phyloP scores from a whole-genome alignment of 2,113 vertebrate species.

The Cebus imitator region DNA sequence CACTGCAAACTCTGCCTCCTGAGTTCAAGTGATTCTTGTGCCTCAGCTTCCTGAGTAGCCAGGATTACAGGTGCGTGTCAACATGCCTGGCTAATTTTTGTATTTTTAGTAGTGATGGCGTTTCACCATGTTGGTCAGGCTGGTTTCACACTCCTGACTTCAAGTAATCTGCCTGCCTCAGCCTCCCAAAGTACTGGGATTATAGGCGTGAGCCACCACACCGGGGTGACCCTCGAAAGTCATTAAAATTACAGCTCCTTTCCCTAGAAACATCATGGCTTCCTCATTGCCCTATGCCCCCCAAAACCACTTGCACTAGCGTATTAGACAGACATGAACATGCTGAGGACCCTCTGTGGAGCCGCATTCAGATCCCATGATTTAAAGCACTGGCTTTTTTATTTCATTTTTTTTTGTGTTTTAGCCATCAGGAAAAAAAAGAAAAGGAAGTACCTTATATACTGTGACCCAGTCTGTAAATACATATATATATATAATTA shows the following conservation, averaged over 20 bases:
- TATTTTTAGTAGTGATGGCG: too few species aligned
- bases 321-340: background rate
- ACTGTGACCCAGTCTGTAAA: background rate
- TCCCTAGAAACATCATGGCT: background rate
- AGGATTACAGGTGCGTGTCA: too few species aligned
- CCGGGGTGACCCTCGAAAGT: background rate
- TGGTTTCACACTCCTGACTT: too few species aligned
- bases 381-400: background rate
- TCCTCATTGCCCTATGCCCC: background rate
- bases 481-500: background rate
- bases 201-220: too few species aligned
- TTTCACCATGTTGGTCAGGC: too few species aligned
- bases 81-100: too few species aligned
- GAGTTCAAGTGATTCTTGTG: too few species aligned
- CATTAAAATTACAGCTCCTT: background rate
- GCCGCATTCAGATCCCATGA: background rate
- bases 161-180: too few species aligned
- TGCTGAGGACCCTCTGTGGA: background rate
- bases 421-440: background rate
- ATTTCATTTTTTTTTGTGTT: background rate
- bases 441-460: background rate
- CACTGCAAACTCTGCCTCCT: too few species aligned
- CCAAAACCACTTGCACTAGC: background rate
- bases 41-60: too few species aligned
- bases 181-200: too few species aligned